These are phyloP conservation scores for Lepilemur septentrionalis DNA, from an alignment of 2,797 vertebrate species.

Conservation along the genomic window DNA sequence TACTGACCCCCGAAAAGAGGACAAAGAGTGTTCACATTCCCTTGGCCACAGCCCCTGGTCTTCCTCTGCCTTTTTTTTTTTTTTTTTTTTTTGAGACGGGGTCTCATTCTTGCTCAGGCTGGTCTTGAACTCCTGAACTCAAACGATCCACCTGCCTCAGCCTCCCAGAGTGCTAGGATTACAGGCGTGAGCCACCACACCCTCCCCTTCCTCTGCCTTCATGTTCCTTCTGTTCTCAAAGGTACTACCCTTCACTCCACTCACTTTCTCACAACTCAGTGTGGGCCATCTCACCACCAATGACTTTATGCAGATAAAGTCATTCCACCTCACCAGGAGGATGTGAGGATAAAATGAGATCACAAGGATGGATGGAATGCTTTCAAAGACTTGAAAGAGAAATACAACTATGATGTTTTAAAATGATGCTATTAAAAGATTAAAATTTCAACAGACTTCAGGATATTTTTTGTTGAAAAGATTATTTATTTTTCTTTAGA, in stretches of 20 bases:
- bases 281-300: neutral
- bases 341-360: neutral
- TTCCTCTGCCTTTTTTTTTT: neutral
- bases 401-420: neutral
- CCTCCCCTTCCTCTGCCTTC: neutral
- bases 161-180: no score
- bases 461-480: neutral
- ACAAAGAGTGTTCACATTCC: neutral
- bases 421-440: neutral
- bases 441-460: slow-evolving; percentile 14
- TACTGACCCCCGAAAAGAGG: neutral
- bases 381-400: slow-evolving; percentile 48
- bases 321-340: neutral
- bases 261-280: neutral
- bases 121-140: no score
- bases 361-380: neutral
- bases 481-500: slow-evolving; percentile 3
- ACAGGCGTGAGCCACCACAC: no score
- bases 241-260: neutral
- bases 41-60: neutral
- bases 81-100: no score
- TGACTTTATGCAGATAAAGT: neutral
- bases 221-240: neutral
- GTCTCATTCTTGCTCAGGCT: no score
- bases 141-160: no score